phyloP scores from a whole-genome alignment of 2,888 invertebrate species.

The Germaria angustata region DNA sequence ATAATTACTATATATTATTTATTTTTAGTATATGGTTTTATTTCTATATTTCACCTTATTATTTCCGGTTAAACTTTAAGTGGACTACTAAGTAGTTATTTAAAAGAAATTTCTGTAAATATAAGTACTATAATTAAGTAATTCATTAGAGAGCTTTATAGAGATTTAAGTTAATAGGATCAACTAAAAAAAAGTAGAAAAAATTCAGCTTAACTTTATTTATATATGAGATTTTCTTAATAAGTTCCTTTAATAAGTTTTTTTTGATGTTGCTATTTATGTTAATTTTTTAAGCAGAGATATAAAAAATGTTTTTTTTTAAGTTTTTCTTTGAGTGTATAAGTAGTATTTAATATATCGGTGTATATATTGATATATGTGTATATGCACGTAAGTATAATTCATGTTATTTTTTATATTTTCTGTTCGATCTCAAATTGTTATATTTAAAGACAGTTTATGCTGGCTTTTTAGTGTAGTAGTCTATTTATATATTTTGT shows the following conservation, averaged over 20 bases:
- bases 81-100: conserved; percentile 57
- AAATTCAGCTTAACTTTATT: conserved; percentile 23
- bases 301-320: conserved; percentile 53
- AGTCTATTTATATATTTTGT: conserved; percentile 12
- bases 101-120: conserved; percentile 46
- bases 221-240: conserved; percentile 36
- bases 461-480: neutral
- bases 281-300: conserved; percentile 53
- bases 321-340: conserved; percentile 18
- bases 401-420: conserved; percentile 6
- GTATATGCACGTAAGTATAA: conserved; percentile 10
- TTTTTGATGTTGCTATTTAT: conserved; percentile 24
- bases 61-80: conserved; percentile 19
- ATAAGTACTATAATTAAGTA: conserved; percentile 65
- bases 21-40: conserved; percentile 6
- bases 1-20: neutral
- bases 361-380: conserved; percentile 27
- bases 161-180: conserved; percentile 18
- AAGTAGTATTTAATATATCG: conserved; percentile 24
- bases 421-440: neutral
- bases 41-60: conserved; percentile 13
- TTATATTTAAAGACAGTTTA: conserved; percentile 13
- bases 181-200: neutral
- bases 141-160: conserved; percentile 49
- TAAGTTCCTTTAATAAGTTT: conserved; percentile 24